phyloP scores from a whole-genome alignment of 2,888 invertebrate genomes.

The Pimpla rufipes region DNA sequence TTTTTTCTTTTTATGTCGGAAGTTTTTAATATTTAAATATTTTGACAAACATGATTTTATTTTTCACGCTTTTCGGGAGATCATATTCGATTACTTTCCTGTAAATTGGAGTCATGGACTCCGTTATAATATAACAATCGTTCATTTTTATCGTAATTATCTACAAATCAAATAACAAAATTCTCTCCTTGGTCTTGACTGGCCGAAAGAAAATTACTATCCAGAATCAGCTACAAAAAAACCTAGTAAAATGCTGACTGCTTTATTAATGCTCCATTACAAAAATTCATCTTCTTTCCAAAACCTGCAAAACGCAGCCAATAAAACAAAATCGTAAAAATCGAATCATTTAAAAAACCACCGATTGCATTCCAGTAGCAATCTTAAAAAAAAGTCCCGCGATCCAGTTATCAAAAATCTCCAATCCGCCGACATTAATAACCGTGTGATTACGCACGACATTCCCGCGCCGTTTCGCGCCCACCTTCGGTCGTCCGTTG shows the following conservation, averaged over 20 bases:
- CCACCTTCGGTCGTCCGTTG: background rate
- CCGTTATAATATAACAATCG: background rate
- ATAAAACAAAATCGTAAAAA: background rate
- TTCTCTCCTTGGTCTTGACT: background rate
- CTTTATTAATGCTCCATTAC: background rate
- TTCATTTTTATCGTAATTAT: background rate
- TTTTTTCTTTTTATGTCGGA: no score
- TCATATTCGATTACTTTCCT: no score
- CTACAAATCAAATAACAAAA: background rate
- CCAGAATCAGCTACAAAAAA: background rate
- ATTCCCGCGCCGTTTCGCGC: background rate
- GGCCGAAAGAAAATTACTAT: background rate
- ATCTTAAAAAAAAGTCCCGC: background rate
- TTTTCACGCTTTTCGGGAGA: no score
- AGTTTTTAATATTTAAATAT: no score
- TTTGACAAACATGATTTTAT: no score
- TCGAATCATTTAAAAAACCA: no score
- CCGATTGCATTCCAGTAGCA: no score
- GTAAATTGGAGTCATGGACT: no score
- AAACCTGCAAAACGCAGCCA: background rate
- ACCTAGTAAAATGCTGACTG: background rate
- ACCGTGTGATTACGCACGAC: constrained; percentile 12
- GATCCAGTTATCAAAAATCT: background rate
- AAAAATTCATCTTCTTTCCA: background rate
- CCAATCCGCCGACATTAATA: background rate